Base-by-base conservation (phyloP, 2,113 vertebrate genomes). In the Leuciscus idus region DNA sequence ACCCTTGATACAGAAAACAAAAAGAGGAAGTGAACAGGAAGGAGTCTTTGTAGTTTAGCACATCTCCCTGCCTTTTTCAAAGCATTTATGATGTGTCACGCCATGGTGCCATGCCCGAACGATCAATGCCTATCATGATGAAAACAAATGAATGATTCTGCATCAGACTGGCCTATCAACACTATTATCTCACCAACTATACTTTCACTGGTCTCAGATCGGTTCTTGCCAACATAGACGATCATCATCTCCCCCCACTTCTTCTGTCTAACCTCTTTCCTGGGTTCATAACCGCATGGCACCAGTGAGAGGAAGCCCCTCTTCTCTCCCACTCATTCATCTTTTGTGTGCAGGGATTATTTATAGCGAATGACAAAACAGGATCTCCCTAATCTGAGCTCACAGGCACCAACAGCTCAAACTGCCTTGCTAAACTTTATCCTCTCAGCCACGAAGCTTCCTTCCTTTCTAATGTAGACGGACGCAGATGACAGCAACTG, bases 401-500 rank as follows among this genome's bases (percentile, higher is more conserved):
- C 57, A 46, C 62, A 74, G 7, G 12, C 79, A 72, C 46, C 73
- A 86, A 79, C 64, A 79, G 15, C 55, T 72, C 33, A 68, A 52
- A 77, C 82, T 12, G 48, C 48, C 77, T 59, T 68, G 17, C 21
- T 36, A 78, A 76, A 66, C 83, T 39, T 61, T 59, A 84, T 89
- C 88, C 68, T 86, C 17, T 19, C 48, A 72, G 72, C 77, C 64
- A 78, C 80, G 30, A 86, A 68, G 76, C 68, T 89, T 89, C 88
- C 85, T 89, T 89, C 70, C 76, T 59, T 73, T 36, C 52, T 55
- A 77, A 75, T 88, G 66, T 84, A 76, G 36, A 83, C 21, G 15
- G 30, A 86, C 7, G 21, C 33, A 61, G 78, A 91, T 87, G 83
- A 89, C 50, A 90, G 59, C 90, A 91, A 88, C 84, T 92, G 88